Conservation (phyloP, 2,797 vertebrate species). For the Petrocephalus schoutedeni region DNA sequence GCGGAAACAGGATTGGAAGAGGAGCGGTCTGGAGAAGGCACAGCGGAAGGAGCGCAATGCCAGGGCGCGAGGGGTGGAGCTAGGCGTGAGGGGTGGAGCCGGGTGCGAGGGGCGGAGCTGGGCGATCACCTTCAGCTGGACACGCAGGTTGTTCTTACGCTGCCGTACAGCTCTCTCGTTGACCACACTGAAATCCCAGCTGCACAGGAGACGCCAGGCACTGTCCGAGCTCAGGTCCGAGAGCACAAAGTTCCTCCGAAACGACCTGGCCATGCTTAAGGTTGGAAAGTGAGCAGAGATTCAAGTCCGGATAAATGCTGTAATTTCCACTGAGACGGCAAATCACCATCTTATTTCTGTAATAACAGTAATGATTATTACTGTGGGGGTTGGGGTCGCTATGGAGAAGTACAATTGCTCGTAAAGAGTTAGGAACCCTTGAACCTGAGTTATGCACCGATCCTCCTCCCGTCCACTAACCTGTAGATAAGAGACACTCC, state of each 20-base stretch:
- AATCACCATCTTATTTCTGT: background rate
- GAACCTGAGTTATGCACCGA: background rate
- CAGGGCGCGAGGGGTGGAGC: background rate
- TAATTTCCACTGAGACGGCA: background rate
- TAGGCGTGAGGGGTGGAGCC: background rate
- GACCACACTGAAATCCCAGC: conserved; percentile 87
- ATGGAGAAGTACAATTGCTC: background rate
- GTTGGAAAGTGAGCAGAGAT: conserved; percentile 21
- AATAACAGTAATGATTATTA: background rate
- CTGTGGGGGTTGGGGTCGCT: background rate
- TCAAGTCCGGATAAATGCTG: background rate
- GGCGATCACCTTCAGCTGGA: conserved; percentile 78
- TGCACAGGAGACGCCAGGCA: conserved; percentile 77
- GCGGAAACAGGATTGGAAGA: background rate
- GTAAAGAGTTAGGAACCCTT: background rate
- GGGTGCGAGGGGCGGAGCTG: background rate
- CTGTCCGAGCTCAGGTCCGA: conserved; percentile 53
- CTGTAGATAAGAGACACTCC: conserved; percentile 79
- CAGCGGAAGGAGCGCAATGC: background rate
- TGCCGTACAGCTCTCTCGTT: conserved; percentile 76
- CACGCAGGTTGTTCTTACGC: conserved; percentile 77
- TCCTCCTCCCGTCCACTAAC: conserved; percentile 50
- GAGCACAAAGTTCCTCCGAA: conserved; percentile 71
- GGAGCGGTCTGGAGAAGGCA: background rate
- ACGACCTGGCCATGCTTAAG: conserved; percentile 78